Conservation (phyloP, 2,888 invertebrate species). For the Physocephala rufipes region DNA sequence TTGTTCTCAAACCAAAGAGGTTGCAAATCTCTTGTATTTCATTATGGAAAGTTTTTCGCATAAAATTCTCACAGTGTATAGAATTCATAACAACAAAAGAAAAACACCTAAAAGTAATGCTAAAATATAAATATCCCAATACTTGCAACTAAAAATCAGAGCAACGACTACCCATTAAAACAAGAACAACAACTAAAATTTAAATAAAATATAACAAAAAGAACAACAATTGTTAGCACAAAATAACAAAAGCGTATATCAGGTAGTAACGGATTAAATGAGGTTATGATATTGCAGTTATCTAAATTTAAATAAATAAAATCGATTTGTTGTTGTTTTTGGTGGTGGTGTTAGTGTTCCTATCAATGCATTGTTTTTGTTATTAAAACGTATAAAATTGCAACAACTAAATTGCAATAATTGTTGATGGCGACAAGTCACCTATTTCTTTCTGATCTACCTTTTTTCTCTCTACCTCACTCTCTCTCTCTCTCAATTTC, state of each 20-base stretch:
- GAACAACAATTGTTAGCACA: constrained; percentile 1
- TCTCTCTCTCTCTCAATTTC: no score
- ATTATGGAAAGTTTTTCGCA: not conserved
- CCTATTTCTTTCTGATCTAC: no score
- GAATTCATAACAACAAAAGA: not conserved
- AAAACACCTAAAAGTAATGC: not conserved
- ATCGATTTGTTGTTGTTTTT: constrained; percentile 19
- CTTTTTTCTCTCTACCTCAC: not conserved
- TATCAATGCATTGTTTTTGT: not conserved
- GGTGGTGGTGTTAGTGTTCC: not conserved
- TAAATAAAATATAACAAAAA: not conserved
- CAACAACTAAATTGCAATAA: constrained; percentile 19
- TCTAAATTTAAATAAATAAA: constrained; percentile 23
- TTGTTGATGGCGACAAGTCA: constrained; percentile 15
- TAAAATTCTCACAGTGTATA: not conserved
- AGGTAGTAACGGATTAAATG: constrained; percentile 24
- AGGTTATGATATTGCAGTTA: constrained; percentile 30
- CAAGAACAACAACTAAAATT: constrained; percentile 3
- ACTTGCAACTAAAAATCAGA: constrained; percentile 15
- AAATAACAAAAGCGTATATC: not conserved
- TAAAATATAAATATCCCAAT: constrained; percentile 19
- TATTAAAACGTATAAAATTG: not conserved
- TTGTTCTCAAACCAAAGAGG: no score
- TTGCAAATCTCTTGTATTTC: no score
- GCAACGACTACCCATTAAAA: constrained; percentile 18